Evolutionary conservation across 2,888 invertebrate genomes (phyloP), one percentile per base, ranked within the genome.

Genomic region (Pyrgus malvae): DNA sequence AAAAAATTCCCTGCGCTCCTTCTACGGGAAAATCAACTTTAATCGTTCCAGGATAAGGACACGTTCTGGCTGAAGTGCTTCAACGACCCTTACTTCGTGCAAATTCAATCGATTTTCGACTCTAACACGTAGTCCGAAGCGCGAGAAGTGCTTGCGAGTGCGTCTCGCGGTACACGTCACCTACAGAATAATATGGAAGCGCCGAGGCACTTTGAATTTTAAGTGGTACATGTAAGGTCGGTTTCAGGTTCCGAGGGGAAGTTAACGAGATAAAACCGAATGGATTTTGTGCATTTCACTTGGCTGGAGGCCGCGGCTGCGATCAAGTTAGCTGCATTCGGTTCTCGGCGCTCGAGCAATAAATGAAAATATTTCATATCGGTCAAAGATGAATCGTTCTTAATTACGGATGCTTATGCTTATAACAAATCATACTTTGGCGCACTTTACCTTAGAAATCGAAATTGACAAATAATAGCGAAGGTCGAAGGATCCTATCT

Each of bases 281-380:
- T 86, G 84, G 81, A 85, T 87, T 84, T 86, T 85, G 84, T 85
- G 85, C 85, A 85, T 85, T 84, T 86, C 76, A 81, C 75, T 79
- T 71, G 81, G 76, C 66, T 72, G 73, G 76, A 76, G 78, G 75
- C 73, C 69, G 74, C 60, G 61, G 64, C 66, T 62, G 64, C 50
- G 51, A 53, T 53, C 48, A 29, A 46, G 53, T 42, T 56, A 56
- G 31, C 60, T 62, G 64, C 65, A 60, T 58, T 63, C 59, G 59
- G 46, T 38, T 12, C 16, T 25, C 35, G 49, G 5, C 51, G 56
- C 56, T 62, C 59, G 58, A 38, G 57, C 60, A 61, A 64, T 67
- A 68, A 67, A 69, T 65, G 67, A 67, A 65, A 69, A 69, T 67
- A 70, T 69, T 69, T 64, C 59, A 61, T 54, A 46, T 38, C 57